Evolutionary conservation across 1,140 invertebrate genomes (phyloP), one percentile per base, ranked within the genome.

Genomic region (Globodera rostochiensis): DNA sequence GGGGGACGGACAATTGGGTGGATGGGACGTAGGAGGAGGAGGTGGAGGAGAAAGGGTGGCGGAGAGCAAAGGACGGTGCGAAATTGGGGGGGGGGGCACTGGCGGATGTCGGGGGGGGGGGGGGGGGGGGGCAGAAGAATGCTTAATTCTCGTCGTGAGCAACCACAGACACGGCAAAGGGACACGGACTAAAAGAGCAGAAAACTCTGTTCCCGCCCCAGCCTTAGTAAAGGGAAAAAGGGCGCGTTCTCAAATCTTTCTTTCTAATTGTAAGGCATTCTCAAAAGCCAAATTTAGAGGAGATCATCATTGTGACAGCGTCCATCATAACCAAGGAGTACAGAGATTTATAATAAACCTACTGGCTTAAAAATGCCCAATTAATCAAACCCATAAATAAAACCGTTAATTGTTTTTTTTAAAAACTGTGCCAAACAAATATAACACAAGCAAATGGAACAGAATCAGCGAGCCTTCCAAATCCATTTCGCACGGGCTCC

Each of bases 401-500:
- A 53, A 53, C 15, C 53, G 9, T 53, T 53, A 53, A 53, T 53
- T 15, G 9, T 53, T 53, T 53, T 64, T 64, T 64, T 21, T 21
- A 36, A 64, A 64, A 64, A 64, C 57, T 53, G 36, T 36, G 36
- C 50, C 15, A 74, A 6, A 6, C 25, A 46, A 36, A 81, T 49
- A 57, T 19, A 19, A 79, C 25, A n/a, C 45, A 64, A 64, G 36
- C 36, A 36, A 36, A 36, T 36, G 36, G 36, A 36, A 36, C 36
- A 36, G 36, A 66, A 71, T 71, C 57, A 82, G 66, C 73, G 74
- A 80, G 82, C 86, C 79, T 86, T 90, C 96, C 96, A 99, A 80
- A 95, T 96, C 87, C 93, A 95, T 90, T 95, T 96, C 87, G 93
- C 94, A 88, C 97, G 93, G 50, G 96, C 95, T 87, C 94, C 94